Evolutionary conservation across 92 coral and sea anemone genomes (phyloP).

Genomic region (Montipora capitata): DNA sequence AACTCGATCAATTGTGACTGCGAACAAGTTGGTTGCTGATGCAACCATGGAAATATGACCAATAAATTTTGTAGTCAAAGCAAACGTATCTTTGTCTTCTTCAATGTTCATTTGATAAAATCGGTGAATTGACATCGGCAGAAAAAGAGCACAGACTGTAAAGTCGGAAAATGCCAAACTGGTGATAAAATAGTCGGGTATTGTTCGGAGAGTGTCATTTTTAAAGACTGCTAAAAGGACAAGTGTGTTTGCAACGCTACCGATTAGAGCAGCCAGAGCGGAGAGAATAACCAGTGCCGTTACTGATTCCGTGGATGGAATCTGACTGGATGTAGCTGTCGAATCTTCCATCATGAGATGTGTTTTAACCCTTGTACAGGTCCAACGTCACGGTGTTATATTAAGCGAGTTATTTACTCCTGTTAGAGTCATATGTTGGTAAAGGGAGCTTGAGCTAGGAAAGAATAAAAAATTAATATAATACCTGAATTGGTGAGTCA

Average conservation of each 20-base stretch:
- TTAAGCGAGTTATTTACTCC: not conserved
- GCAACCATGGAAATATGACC: slow-evolving; percentile 74
- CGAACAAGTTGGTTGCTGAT: slow-evolving; percentile 78
- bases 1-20: slow-evolving; percentile 79
- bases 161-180: slow-evolving; percentile 83
- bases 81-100: not conserved
- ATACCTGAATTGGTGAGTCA: too few relatives aligned
- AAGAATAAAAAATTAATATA: not conserved
- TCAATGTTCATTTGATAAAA: not conserved
- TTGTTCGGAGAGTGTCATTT: slow-evolving; percentile 47
- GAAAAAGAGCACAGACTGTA: slow-evolving; percentile 46
- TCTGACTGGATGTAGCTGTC: not conserved
- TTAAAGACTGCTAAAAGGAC: slow-evolving; percentile 55
- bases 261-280: slow-evolving; percentile 33
- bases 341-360: not conserved
- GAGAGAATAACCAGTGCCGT: not conserved
- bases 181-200: slow-evolving; percentile 79
- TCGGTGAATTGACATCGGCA: slow-evolving; percentile 56
- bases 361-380: not conserved
- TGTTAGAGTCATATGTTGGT: slow-evolving; percentile 23
- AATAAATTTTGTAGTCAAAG: slow-evolving; percentile 24
- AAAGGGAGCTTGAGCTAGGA: not conserved
- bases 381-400: not conserved
- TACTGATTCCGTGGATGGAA: not conserved
- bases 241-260: slow-evolving; percentile 59